Base-by-base conservation (phyloP, 2,797 vertebrate species). In the Spatula versicolor region DNA sequence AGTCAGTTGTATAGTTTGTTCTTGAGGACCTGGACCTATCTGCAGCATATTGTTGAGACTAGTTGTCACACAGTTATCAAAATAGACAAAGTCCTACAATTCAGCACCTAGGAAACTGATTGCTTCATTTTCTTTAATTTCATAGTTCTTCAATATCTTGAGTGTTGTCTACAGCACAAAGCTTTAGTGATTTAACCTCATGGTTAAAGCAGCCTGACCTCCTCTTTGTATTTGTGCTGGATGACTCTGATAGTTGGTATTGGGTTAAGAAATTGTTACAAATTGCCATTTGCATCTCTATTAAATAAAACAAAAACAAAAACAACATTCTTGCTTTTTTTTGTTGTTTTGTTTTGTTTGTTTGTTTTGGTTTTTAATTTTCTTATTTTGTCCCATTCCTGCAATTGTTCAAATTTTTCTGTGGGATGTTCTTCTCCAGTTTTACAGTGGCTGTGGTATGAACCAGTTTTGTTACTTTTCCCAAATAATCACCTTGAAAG, bases 1-100 rank as follows among this genome's bases (percentile, higher is more conserved):
- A 64, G 86, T 92, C 88, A 93, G 37, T 69, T 94, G 14, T 77
- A 54, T 48, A 90, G 62, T 90, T 92, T 75, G 63, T 75, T 77
- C 74, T 68, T 91, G 75, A 92, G 50, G 76, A 77, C 11, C 3
- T 16, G 35, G 21, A 46, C 45, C 23, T 66, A 84, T 83, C 50
- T 79, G 9, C 35, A 76, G 4, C 39, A n/a, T 71, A 31, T 19
- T 83, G 5, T 54, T 79, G 50, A 22, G 33, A 50, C 35, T 45
- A 33, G 18, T 33, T 71, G 5, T 7, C 41, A 77, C 56, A 50
- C 16, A 76, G 66, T 56, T 88, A 64, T 37, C 35, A 31, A 16
- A 60, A 78, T 63, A 35, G 15, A 50, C 5, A 71, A 66, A 3
- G 4, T 8, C n/a, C 6, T 23, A 48, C 7, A 60, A n/a, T 87